Conservation (phyloP, 1,140 invertebrate species). For the Arctopsyche grandis region DNA sequence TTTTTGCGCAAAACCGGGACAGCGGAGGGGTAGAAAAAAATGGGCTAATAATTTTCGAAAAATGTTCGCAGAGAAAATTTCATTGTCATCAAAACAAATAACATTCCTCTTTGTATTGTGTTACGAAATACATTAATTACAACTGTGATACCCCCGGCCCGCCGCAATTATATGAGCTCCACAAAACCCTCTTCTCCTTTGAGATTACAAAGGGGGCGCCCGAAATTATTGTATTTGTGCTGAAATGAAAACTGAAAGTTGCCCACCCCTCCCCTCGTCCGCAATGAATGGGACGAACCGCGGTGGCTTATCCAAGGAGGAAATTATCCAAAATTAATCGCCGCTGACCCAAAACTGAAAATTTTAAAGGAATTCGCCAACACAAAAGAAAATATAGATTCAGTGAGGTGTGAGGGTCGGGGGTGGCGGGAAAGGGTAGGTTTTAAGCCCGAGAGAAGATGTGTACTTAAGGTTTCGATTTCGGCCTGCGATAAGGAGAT, state of each 20-base stretch:
- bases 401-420: no score
- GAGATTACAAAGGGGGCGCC: constrained; percentile 48
- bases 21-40: background rate
- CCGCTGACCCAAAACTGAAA: constrained; percentile 1
- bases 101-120: constrained; percentile 51
- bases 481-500: background rate
- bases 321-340: constrained; percentile 44
- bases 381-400: background rate
- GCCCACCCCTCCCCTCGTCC: background rate
- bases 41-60: constrained; percentile 32
- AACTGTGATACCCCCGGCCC: constrained; percentile 46
- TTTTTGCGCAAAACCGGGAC: no score
- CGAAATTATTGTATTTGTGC: constrained; percentile 51
- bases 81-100: constrained; percentile 49
- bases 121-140: constrained; percentile 53
- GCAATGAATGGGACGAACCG: constrained; percentile 35
- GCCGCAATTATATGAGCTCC: constrained; percentile 50
- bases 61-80: constrained; percentile 36
- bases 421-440: background rate
- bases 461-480: background rate
- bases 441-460: background rate
- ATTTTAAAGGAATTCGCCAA: background rate
- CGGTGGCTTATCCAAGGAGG: constrained; percentile 44
- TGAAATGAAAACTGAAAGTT: constrained; percentile 48
- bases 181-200: constrained; percentile 47